Conservation (phyloP, 1,140 invertebrate genomes). For the Musca vetustissima region DNA sequence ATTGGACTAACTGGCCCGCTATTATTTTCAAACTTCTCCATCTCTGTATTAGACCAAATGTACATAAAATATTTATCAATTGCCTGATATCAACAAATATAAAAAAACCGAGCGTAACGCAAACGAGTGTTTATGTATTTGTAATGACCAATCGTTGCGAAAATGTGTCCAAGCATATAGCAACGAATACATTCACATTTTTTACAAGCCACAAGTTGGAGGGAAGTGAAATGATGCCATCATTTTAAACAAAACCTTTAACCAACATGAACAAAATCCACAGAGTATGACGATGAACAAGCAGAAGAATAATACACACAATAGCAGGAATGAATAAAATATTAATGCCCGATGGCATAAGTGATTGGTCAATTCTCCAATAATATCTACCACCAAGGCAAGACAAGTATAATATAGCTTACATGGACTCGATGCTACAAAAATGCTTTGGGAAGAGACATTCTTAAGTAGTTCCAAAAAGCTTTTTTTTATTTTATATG, state of each 20-base stretch:
- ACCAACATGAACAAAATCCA: background rate
- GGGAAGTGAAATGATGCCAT: background rate
- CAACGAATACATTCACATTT: background rate
- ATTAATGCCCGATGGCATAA: constrained; percentile 32
- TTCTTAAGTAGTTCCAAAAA: too few species aligned
- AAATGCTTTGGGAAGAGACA: too few species aligned
- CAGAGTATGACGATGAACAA: too few species aligned
- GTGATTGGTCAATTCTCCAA: constrained; percentile 30
- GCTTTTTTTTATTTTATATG: too few species aligned
- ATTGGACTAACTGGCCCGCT: too few species aligned
- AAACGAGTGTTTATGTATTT: background rate
- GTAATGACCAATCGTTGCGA: constrained; percentile 13
- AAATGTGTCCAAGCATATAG: background rate
- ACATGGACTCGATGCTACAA: too few species aligned
- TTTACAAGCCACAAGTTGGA: too few species aligned
- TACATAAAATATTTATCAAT: constrained; percentile 32
- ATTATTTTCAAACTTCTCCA: background rate
- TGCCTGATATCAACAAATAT: constrained; percentile 31
- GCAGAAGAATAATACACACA: too few species aligned
- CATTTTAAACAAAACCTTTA: constrained; percentile 18
- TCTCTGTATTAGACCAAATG: constrained; percentile 10
- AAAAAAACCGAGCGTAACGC: constrained; percentile 20
- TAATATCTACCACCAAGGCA: background rate
- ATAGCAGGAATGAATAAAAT: constrained; percentile 30
- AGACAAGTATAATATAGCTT: too few species aligned